Evolutionary conservation across 1,140 invertebrate species (phyloP), one percentile per base, ranked within the genome.

Genomic region (Trichonephila clavipes): DNA sequence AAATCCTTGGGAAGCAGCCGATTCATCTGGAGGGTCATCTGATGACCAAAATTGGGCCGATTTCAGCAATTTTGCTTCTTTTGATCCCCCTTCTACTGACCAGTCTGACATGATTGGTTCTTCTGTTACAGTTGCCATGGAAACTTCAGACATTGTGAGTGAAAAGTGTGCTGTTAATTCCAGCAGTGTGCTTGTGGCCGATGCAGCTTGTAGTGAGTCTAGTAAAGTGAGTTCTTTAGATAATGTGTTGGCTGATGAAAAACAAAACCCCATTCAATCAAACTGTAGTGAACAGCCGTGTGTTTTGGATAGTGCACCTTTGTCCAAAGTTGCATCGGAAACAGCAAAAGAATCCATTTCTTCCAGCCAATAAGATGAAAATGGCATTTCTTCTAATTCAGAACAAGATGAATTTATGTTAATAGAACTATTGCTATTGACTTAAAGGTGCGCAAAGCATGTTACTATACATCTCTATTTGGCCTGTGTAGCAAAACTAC

Each of bases 1-100:
- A 4, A 95, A 96, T 91, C 95, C 96, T 24, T 96, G 95, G 95
- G 93, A 86, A 91, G 21, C 59, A 95, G 95, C 95, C 94, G 58
- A 94, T 82, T 19, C 61, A 69, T 24, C 94, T 69, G 34, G 51
- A 62, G 61, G 88, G 44, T 58, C 86, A 94, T 85, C 94, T 44
- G 91, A 87, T 94, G 89, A 94, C 7, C 44, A 89, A 44, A 94
- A 94, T 21, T 95, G 95, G 95, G 95, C 95, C 14, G 94, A 95
- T 90, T 95, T 95, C 95, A 94, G 94, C 40, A 94, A 95, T 62
- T 95, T 95, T 66, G 66, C 40, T 58, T 24, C 86, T 4, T 94
- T 95, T 93, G 85, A 72, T 19, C 14, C 72, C 28, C 34, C 69
- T 58, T 24, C 93, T 19, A 51, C 72, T 59, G 88, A 66, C 34